Evolutionary conservation across 2,888 invertebrate genomes (phyloP).

Genomic region (Diarsia dahlii): DNA sequence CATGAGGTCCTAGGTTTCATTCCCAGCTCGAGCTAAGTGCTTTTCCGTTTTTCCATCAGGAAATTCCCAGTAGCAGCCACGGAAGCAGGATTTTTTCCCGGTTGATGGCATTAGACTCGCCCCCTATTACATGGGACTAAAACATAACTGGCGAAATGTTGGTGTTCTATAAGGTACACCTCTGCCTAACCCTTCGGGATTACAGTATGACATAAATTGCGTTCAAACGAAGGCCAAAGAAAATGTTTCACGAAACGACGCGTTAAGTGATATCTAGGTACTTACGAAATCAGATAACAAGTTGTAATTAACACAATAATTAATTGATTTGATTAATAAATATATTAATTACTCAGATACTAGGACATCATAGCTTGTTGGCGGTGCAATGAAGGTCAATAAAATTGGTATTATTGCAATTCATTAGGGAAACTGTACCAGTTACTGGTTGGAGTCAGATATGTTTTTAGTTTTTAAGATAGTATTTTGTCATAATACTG

Average conservation of each 20-base stretch:
- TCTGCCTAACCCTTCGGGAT: no score
- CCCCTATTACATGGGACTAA: not conserved
- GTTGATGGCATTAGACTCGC: not conserved
- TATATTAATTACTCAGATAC: conserved; percentile 58
- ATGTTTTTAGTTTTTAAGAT: not conserved
- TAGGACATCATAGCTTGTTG: conserved; percentile 56
- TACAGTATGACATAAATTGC: not conserved
- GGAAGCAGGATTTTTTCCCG: not conserved
- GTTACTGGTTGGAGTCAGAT: not conserved
- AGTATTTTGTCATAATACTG: not conserved
- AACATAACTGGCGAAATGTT: not conserved
- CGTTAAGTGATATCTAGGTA: not conserved
- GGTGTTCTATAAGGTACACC: not conserved
- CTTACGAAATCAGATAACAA: not conserved
- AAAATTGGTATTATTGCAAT: not conserved
- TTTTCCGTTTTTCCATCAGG: not conserved
- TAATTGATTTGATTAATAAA: conserved; percentile 29
- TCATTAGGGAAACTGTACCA: not conserved
- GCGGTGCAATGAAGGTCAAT: not conserved
- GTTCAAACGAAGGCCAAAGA: not conserved
- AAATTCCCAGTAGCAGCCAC: not conserved
- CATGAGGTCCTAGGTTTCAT: no score
- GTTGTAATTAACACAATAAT: conserved; percentile 15
- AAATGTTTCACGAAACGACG: not conserved
- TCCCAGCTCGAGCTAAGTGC: no score